Conservation (phyloP, 2,888 invertebrate species). For the Cylindroiulus punctatus region DNA sequence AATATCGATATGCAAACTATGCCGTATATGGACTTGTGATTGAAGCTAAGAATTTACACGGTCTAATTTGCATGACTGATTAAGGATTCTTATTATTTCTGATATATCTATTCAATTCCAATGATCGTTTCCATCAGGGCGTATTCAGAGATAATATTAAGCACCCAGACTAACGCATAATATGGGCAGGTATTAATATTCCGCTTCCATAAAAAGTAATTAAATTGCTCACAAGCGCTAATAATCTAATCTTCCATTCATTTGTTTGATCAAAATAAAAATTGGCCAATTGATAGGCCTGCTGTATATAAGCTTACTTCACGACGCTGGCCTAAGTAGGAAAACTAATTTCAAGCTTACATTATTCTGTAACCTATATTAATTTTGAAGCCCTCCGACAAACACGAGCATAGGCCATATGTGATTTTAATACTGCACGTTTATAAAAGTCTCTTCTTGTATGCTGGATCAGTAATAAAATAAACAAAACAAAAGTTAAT, state of each 20-base stretch:
- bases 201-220: not conserved
- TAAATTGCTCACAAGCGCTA: not conserved
- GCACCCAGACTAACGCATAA: not conserved
- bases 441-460: not conserved
- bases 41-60: no score
- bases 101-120: not conserved
- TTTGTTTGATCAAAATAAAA: conserved; percentile 39
- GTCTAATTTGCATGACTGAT: not conserved
- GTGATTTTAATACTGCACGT: not conserved
- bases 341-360: not conserved
- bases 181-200: not conserved
- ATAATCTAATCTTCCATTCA: conserved; percentile 24
- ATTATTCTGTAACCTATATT: not conserved
- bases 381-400: not conserved
- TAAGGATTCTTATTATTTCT: not conserved
- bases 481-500: not conserved
- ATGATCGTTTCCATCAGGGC: no score
- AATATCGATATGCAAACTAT: no score
- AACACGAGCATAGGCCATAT: no score
- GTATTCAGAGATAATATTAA: not conserved
- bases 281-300: not conserved
- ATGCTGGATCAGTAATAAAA: conserved; percentile 9
- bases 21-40: no score
- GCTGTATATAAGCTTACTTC: no score
- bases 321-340: not conserved